Evolutionary conservation across 2,797 vertebrate genomes (phyloP).

Genomic region (Lagodon rhomboides): DNA sequence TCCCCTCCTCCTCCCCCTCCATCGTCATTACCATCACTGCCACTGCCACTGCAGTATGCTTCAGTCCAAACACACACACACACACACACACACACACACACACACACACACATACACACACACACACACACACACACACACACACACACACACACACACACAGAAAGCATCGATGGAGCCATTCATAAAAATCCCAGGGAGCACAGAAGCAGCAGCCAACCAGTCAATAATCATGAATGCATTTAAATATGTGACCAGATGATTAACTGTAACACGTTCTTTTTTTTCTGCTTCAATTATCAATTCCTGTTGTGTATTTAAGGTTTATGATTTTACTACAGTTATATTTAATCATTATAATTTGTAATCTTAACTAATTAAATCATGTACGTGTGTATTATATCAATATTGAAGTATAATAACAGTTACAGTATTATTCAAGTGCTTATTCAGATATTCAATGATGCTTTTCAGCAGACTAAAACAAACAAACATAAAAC

Average conservation of each 20-base stretch:
- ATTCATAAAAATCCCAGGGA: conserved; percentile 64
- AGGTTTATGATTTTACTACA: background rate
- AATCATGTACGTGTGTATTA: too few relatives aligned
- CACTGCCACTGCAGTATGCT: conserved; percentile 60
- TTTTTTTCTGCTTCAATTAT: background rate
- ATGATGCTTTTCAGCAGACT: too few relatives aligned
- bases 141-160: conserved; percentile 5
- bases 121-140: conserved; percentile 20
- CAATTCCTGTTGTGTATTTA: background rate
- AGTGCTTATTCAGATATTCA: too few relatives aligned
- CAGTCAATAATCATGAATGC: background rate
- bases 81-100: conserved; percentile 14
- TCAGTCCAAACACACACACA: conserved; percentile 28
- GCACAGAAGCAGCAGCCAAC: conserved; percentile 10
- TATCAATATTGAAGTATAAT: too few relatives aligned
- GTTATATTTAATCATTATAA: background rate
- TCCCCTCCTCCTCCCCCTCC: conserved; percentile 21
- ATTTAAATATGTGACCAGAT: background rate
- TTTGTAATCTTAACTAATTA: background rate
- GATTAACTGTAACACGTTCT: background rate
- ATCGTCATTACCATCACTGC: conserved; percentile 12
- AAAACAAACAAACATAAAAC: too few relatives aligned
- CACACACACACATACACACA: conserved; percentile 6
- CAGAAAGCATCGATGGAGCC: conserved; percentile 11
- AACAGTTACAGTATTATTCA: too few relatives aligned